These are phyloP conservation scores for Elysia crispata DNA, from an alignment of 2,888 invertebrate genomes.

Conservation along the genomic window DNA sequence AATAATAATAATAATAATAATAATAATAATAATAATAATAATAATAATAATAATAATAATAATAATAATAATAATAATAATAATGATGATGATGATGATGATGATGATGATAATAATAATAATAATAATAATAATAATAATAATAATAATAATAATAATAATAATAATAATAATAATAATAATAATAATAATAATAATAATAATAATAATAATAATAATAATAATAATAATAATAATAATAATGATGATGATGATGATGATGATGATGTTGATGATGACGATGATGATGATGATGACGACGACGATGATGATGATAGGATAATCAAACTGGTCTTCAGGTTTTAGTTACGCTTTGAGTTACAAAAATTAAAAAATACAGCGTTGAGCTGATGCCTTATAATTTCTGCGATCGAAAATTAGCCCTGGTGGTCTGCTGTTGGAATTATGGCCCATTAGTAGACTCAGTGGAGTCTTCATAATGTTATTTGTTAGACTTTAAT, in stretches of 20 bases:
- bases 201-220: background rate
- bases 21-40: background rate
- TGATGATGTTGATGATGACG: too few species aligned
- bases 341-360: too few species aligned
- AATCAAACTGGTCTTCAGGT: too few species aligned
- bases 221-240: background rate
- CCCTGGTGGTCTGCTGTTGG: too few species aligned
- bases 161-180: background rate
- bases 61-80: constrained; percentile 15
- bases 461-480: too few species aligned
- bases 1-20: too few species aligned
- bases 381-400: too few species aligned
- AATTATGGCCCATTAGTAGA: too few species aligned
- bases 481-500: too few species aligned
- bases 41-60: constrained; percentile 1
- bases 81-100: constrained; percentile 31
- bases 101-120: constrained; percentile 22
- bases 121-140: too few species aligned
- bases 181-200: background rate
- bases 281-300: background rate
- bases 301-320: constrained; percentile 2
- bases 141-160: background rate
- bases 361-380: too few species aligned
- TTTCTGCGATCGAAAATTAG: too few species aligned
- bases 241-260: background rate